These are phyloP conservation scores for Microtus montanus DNA, from an alignment of 2,113 vertebrate species.

Conservation along the genomic window DNA sequence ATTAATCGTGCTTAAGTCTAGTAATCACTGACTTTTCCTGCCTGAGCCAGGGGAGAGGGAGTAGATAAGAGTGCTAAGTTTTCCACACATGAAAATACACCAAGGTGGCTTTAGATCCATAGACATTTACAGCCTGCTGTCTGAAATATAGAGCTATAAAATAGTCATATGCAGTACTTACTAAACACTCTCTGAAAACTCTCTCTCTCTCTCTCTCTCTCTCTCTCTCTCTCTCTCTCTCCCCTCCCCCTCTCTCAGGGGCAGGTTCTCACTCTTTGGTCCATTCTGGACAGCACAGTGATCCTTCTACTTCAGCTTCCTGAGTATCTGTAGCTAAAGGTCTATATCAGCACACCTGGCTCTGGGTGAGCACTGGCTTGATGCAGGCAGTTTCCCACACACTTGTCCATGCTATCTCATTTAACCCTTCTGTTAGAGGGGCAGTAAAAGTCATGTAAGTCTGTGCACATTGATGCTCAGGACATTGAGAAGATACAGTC, in stretches of 20 bases:
- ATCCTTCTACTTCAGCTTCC: neutral
- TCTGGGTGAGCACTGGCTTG: neutral
- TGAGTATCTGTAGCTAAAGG: neutral
- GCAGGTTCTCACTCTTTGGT: neutral
- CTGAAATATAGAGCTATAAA: neutral
- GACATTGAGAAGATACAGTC: no score
- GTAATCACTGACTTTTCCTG: neutral
- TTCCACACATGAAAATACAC: neutral
- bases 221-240: neutral
- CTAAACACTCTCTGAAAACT: neutral
- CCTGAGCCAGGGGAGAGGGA: no score
- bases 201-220: no score
- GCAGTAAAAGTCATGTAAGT: neutral
- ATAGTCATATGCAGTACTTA: neutral
- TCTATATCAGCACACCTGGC: neutral
- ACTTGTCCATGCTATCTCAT: neutral
- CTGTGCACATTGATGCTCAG: neutral
- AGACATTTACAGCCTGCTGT: neutral
- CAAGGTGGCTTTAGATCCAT: neutral
- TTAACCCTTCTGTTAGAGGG: neutral
- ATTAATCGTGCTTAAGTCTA: no score
- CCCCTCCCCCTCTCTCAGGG: neutral
- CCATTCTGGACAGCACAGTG: neutral
- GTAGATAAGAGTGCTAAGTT: neutral
- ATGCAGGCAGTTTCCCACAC: neutral